phyloP scores from a whole-genome alignment of 2,797 vertebrate genomes.

The Philypnodon macrostomus region DNA sequence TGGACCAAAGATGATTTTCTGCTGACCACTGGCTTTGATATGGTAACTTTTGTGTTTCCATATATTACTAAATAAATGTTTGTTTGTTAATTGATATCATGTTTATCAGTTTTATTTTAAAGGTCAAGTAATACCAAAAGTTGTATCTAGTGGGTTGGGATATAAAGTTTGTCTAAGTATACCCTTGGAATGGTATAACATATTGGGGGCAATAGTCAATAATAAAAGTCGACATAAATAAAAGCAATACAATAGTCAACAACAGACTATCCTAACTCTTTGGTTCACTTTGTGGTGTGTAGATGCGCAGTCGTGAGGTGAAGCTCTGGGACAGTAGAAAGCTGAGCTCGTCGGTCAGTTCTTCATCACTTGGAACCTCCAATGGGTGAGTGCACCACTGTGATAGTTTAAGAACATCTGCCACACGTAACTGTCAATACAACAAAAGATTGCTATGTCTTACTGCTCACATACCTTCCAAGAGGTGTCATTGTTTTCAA shows the following conservation, averaged over 20 bases:
- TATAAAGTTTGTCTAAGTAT: background rate
- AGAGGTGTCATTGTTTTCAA: slow-evolving; percentile 33
- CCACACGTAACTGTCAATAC: background rate
- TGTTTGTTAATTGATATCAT: no score
- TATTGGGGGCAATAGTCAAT: no score
- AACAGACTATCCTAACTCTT: no score
- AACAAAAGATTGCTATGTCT: slow-evolving; percentile 5
- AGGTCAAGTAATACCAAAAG: no score
- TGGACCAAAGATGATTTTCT: slow-evolving; percentile 85
- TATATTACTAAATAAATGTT: no score
- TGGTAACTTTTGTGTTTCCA: no score
- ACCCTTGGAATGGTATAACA: no score
- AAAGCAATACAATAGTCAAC: no score
- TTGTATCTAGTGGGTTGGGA: background rate
- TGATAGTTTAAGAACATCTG: background rate
- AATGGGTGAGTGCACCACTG: slow-evolving; percentile 79
- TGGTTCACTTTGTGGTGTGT: slow-evolving; percentile 21
- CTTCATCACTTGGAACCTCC: slow-evolving; percentile 80
- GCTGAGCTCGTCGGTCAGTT: slow-evolving; percentile 74
- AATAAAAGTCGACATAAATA: no score
- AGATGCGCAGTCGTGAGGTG: slow-evolving; percentile 88
- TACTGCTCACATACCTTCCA: slow-evolving; percentile 39
- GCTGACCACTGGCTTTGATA: slow-evolving; percentile 87
- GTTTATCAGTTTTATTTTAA: no score
- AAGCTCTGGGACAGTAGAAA: slow-evolving; percentile 89